Percentiles rank a stretch among this genome's conserved stretches.
Evolutionary conservation across 2,888 invertebrate genomes (phyloP).

Genomic region (Caenorhabditis auriculariae): DNA sequence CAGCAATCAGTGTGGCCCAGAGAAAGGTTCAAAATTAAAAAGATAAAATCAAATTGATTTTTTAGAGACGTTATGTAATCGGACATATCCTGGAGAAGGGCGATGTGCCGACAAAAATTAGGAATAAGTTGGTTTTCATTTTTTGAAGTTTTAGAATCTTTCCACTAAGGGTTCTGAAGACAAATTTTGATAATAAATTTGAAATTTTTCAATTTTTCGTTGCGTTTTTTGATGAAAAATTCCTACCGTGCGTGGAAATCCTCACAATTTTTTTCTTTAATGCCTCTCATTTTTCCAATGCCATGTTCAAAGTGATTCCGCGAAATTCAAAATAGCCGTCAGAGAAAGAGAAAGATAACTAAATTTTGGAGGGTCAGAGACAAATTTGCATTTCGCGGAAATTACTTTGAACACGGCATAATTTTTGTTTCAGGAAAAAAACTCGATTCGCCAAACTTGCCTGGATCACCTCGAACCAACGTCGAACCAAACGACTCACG

Average conservation of each 20-base stretch:
- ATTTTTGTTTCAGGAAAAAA: constrained; percentile 14
- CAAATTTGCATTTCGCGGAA: neutral
- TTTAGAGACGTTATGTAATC: constrained; percentile 40
- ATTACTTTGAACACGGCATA: neutral
- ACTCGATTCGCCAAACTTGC: constrained; percentile 31
- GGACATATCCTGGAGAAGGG: constrained; percentile 41
- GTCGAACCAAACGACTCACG: too few species aligned
- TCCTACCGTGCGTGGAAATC: too few species aligned
- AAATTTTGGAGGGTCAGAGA: neutral
- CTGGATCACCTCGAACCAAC: constrained; percentile 37
- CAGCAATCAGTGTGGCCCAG: constrained; percentile 31
- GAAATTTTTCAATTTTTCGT: too few species aligned
- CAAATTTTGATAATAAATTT: too few species aligned
- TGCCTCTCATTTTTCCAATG: neutral
- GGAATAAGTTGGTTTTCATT: constrained; percentile 1
- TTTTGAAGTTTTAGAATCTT: neutral
- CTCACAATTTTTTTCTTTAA: too few species aligned
- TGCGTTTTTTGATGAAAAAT: too few species aligned
- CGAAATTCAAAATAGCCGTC: neutral
- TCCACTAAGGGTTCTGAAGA: too few species aligned
- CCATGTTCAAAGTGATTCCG: neutral
- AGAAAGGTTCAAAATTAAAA: constrained; percentile 20
- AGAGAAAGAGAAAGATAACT: neutral
- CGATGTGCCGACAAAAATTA: constrained; percentile 27
- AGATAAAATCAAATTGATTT: constrained; percentile 1